A percentile compares a stretch with the other conserved stretches of the same genome.
Conservation (phyloP, 2,113 vertebrate genomes). For the Heloderma charlesbogerti region DNA sequence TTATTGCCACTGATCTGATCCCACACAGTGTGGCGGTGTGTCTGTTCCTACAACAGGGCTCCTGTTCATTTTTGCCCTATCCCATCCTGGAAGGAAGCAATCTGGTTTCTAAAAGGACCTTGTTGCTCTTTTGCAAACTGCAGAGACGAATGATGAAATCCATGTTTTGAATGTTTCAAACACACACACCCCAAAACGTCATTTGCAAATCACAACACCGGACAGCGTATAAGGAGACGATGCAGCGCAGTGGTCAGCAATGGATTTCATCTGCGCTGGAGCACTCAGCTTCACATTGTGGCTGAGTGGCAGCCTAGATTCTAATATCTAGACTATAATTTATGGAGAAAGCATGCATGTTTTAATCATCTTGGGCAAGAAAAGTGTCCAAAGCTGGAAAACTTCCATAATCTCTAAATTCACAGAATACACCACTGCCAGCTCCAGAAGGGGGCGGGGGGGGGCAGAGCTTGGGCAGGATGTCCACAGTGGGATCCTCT, state of each 20-base stretch:
- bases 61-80: constrained; percentile 28
- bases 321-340: constrained; percentile 51
- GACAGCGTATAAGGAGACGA: constrained; percentile 61
- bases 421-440: constrained; percentile 50
- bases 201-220: constrained; percentile 68
- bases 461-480: not conserved
- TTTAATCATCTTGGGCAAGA: constrained; percentile 49
- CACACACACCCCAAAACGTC: constrained; percentile 26
- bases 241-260: constrained; percentile 39
- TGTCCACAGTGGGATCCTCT: too few relatives aligned
- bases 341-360: constrained; percentile 46
- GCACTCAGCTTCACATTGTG: constrained; percentile 40
- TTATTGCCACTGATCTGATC: not conserved
- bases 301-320: constrained; percentile 63
- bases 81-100: constrained; percentile 53
- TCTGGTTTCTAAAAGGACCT: constrained; percentile 68
- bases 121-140: constrained; percentile 63
- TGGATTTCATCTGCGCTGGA: constrained; percentile 51
- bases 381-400: not conserved
- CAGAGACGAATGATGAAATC: constrained; percentile 48
- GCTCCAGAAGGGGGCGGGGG: constrained; percentile 53
- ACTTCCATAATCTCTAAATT: not conserved
- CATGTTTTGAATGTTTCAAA: constrained; percentile 47
- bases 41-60: not conserved
- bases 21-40: not conserved